A percentile compares a stretch with the other conserved stretches of the same genome.
phyloP scores from a whole-genome alignment of 2,888 invertebrate species.

The Scelioninae gen. 2 region DNA sequence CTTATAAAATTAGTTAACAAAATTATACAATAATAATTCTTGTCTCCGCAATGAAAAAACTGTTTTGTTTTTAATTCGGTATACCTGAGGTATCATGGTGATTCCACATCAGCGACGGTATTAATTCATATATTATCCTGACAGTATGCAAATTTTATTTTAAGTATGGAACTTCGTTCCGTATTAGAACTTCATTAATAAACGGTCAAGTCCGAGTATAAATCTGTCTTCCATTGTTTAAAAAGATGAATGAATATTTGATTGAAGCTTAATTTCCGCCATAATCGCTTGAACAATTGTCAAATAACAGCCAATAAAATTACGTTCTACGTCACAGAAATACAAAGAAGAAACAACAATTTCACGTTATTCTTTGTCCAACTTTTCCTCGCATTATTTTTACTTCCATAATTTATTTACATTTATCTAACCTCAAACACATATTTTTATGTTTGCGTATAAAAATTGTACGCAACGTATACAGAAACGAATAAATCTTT shows the following conservation, averaged over 20 bases:
- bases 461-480: too few relatives aligned
- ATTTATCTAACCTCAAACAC: too few relatives aligned
- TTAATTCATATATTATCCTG: constrained; percentile 10
- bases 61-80: not conserved
- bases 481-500: not conserved
- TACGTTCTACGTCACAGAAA: too few relatives aligned
- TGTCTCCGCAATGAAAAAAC: not conserved
- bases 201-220: constrained; percentile 2
- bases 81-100: not conserved
- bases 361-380: too few relatives aligned
- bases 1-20: not conserved
- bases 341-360: too few relatives aligned
- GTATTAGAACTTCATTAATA: constrained; percentile 19
- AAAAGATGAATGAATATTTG: constrained; percentile 62
- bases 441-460: too few relatives aligned
- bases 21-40: not conserved
- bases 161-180: constrained; percentile 8
- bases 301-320: not conserved
- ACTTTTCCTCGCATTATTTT: too few relatives aligned
- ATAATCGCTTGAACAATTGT: constrained; percentile 29
- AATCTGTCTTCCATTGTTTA: constrained; percentile 23
- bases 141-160: constrained; percentile 19
- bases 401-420: too few relatives aligned
- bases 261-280: too few relatives aligned
- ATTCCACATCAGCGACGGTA: not conserved